phyloP scores from a whole-genome alignment of 1,140 invertebrate genomes.

The Drosophila takahashii region DNA sequence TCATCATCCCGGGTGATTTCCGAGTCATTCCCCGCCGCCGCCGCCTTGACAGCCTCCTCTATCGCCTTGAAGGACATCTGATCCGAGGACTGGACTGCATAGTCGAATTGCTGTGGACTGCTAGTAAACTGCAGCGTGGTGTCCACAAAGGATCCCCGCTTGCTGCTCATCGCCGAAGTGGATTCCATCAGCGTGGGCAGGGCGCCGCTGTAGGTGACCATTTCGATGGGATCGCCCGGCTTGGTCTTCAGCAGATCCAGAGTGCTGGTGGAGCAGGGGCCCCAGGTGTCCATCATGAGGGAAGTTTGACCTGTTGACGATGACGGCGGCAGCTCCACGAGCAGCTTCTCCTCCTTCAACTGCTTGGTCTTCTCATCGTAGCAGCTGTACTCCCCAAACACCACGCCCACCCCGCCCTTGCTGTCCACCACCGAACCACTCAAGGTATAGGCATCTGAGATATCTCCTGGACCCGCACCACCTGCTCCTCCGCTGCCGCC shows the following conservation, averaged over 20 bases:
- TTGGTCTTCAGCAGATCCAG: conserved; percentile 78
- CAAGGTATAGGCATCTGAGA: conserved; percentile 59
- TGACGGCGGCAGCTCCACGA: conserved; percentile 87
- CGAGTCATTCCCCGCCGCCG: conserved; percentile 61
- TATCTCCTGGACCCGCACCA: conserved; percentile 23
- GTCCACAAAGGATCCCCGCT: conserved; percentile 73
- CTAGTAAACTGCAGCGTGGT: conserved; percentile 41
- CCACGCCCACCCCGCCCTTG: conserved; percentile 62
- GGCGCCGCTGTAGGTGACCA: conserved; percentile 64
- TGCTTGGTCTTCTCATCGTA: conserved; percentile 87
- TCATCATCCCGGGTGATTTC: conserved; percentile 85
- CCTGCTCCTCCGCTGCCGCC: conserved; percentile 41
- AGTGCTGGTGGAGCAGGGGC: conserved; percentile 72
- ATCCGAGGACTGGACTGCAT: conserved; percentile 85
- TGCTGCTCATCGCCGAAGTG: conserved; percentile 54
- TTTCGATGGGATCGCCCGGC: conserved; percentile 58
- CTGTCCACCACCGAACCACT: conserved; percentile 62
- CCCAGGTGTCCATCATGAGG: conserved; percentile 76
- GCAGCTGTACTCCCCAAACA: conserved; percentile 88
- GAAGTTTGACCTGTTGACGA: conserved; percentile 75
- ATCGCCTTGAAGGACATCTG: conserved; percentile 85
- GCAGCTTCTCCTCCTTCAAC: conserved; percentile 87
- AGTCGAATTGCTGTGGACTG: conserved; percentile 71
- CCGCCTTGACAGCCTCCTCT: conserved; percentile 85
- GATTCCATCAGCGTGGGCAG: conserved; percentile 58